phyloP scores from a whole-genome alignment of 2,797 vertebrate species.

The Cuniculus paca region DNA sequence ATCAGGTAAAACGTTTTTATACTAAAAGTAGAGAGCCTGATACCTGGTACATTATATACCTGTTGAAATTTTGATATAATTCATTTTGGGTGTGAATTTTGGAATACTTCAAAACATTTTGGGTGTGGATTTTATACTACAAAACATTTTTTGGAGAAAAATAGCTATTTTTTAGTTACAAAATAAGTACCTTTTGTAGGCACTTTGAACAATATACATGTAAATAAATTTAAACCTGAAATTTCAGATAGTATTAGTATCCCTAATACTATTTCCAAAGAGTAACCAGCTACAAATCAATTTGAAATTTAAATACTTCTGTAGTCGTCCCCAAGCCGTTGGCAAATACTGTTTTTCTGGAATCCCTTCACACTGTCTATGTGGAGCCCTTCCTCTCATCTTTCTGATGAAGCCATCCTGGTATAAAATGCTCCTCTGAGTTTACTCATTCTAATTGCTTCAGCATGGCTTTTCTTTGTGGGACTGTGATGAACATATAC shows the following conservation, averaged over 20 bases:
- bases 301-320: background rate
- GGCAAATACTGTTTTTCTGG: background rate
- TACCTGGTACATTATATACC: background rate
- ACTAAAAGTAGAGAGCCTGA: background rate
- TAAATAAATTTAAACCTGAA: background rate
- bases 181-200: background rate
- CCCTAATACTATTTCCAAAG: background rate
- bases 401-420: background rate
- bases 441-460: background rate
- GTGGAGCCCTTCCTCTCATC: background rate
- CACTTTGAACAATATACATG: background rate
- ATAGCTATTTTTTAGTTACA: background rate
- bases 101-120: background rate
- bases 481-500: background rate
- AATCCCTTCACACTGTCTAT: background rate
- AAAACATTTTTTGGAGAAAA: background rate
- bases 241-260: background rate
- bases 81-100: conserved; percentile 28
- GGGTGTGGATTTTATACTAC: conserved; percentile 12
- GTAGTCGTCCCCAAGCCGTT: background rate
- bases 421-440: background rate
- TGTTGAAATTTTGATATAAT: background rate
- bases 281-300: background rate
- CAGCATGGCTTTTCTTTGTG: background rate
- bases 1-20: background rate